phyloP scores from a whole-genome alignment of 2,113 vertebrate genomes.

The Corythornis vintsioides region DNA sequence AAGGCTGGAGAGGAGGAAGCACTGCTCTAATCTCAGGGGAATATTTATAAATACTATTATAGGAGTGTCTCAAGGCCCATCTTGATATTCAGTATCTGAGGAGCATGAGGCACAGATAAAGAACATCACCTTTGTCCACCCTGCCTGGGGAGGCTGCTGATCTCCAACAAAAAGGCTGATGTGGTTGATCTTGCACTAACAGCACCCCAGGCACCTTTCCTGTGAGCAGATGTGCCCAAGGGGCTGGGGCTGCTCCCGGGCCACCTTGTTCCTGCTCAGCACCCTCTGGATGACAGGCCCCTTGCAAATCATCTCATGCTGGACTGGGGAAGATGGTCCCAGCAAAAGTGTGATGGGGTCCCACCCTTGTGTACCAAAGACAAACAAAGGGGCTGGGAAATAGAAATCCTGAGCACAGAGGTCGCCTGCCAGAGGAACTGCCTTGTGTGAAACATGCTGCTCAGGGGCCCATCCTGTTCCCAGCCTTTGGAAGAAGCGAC shows the following conservation, averaged over 20 bases:
- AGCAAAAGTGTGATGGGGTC: neutral
- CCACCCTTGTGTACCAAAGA: neutral
- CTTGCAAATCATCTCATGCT: accelerated
- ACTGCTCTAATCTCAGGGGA: neutral
- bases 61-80: neutral
- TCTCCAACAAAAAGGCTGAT: neutral
- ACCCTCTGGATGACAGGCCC: accelerated
- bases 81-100: slow-evolving; percentile 9
- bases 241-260: neutral
- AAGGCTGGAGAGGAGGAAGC: neutral
- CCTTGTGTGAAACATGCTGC: neutral
- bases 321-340: neutral
- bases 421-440: neutral
- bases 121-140: slow-evolving; percentile 49
- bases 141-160: neutral
- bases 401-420: accelerated
- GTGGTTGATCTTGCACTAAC: neutral
- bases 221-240: accelerated
- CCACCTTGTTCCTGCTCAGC: neutral
- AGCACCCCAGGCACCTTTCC: accelerated
- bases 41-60: neutral
- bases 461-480: neutral
- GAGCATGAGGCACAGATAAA: slow-evolving; percentile 9
- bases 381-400: neutral
- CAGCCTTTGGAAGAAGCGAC: accelerated